Base-by-base conservation (phyloP, 1,140 invertebrate genomes). In the Macrobrachium rosenbergii region DNA sequence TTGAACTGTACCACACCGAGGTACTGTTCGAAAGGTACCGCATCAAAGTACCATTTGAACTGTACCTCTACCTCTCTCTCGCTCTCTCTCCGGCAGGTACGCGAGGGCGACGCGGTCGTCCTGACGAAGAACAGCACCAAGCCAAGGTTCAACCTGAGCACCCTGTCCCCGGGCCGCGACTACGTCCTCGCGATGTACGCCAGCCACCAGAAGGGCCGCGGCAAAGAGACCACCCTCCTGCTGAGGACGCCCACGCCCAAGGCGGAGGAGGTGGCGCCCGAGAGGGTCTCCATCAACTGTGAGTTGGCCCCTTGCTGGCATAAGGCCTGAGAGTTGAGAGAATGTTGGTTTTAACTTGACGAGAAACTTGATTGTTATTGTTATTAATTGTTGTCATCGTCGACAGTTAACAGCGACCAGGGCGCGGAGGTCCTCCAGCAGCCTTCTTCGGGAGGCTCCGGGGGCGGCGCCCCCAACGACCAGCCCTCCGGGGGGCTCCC, bases 251-350 rank as follows among this genome's bases (percentile, higher is more conserved):
- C 64, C 60, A 84, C 82, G 6, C 82, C 82, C 37, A 77, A 78
- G 73, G 82, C 82, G n/a, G 82, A 84, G 37, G 60, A 84, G 82
- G 82, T 84, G 59, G 82, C 82, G 6, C 82, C 82, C 17, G 82
- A 84, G 82, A 75, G 73, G 59, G 82, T 84, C 59, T 77, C 82
- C 62, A 75, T 77, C 5, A 73, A 84, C 62, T 23, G 79, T 81
- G 60, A 81, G 79, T 81, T 37, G 28, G 28, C n/a, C n/a, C n/a
- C n/a, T n/a, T 37, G 28, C 28, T 37, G 28, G 28, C 28, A 23
- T 59, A 16, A 58, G 43, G n/a, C n/a, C 10, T 16, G 75, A 14
- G 75, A 45, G 17, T 77, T 19, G 67, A 21, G 37, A 28, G 10
- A 28, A 8, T 11, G n/a, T 72, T 72, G 67, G 67, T 72, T 72